Evolutionary conservation across 2,113 vertebrate species (phyloP).

Genomic region (Corvus hawaiiensis): DNA sequence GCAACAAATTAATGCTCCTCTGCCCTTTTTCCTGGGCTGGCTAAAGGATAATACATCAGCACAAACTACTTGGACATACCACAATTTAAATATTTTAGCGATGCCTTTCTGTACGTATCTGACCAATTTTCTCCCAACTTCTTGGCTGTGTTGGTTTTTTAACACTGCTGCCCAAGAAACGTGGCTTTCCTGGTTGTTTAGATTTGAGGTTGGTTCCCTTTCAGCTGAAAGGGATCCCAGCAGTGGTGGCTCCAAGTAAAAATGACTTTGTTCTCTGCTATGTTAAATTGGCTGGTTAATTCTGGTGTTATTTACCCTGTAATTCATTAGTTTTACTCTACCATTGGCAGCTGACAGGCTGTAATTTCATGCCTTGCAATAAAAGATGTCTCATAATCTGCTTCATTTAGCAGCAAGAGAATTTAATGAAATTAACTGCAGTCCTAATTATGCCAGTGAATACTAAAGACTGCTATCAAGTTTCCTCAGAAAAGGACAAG

Average conservation of each 20-base stretch:
- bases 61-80: neutral
- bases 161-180: neutral
- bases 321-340: conserved; percentile 95
- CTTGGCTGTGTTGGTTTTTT: neutral
- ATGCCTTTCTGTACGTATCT: neutral
- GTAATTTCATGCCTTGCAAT: conserved; percentile 99
- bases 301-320: conserved; percentile 98
- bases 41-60: neutral
- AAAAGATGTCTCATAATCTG: conserved; percentile 99
- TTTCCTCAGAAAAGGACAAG: conserved; percentile 87
- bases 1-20: neutral
- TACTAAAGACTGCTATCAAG: conserved; percentile 96
- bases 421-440: conserved; percentile 99
- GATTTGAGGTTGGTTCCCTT: neutral
- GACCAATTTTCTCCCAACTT: neutral
- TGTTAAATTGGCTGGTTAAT: conserved; percentile 97
- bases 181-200: neutral
- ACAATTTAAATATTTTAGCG: neutral
- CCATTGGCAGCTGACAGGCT: conserved; percentile 97
- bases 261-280: conserved; percentile 81
- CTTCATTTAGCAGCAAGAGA: conserved; percentile 99
- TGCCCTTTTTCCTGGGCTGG: neutral
- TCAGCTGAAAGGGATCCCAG: neutral
- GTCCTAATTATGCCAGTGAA: conserved; percentile 99
- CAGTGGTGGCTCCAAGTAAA: conserved; percentile 58